Base-by-base conservation (phyloP, 1,140 invertebrate genomes). In the Drosophila suzukii region DNA sequence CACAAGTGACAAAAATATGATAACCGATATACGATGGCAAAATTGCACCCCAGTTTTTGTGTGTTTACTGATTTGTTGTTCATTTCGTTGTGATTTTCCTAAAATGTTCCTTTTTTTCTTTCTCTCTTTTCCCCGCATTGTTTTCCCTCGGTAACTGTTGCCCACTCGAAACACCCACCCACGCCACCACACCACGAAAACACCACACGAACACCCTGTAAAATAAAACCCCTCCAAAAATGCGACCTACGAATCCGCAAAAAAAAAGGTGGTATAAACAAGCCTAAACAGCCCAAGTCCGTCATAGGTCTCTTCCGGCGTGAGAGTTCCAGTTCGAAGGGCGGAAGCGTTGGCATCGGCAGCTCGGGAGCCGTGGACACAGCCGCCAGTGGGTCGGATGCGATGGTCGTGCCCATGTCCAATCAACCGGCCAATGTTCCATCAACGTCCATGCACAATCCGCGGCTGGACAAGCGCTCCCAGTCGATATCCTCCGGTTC, bases 281-380 rank as follows among this genome's bases (percentile, higher is more conserved):
- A 95, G 93, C 94, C 94, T 94, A 94, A 94, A 94, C 94, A 94
- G 93, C 93, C 94, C 70, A 95, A 95, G 93, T 95, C 95, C 93
- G 95, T 95, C 93, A 95, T 95, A 94, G 95, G 95, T 93, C 93
- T 95, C 43, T 95, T 95, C 92, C 93, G 95, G 81, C 94, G 95
- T 81, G 95, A 95, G 89, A 95, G 94, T 91, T 93, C 94, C 62
- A 93, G 94, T 74, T 95, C 95, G 0, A 94, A 93, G 91, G 93
- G 76, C 93, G 91, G 89, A 73, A 91, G 83, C 61, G 54, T 78
- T 38, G 80, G 79, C 46, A 58, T 92, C 85, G 94, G 61, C 24
- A 80, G 80, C 44, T 61, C 60, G 30, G 85, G 81, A 39, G 51
- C 71, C 13, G 63, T 75, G 43, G 90, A 85, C 49, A 17, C 13